Evolutionary conservation across 2,888 invertebrate genomes (phyloP).

Genomic region (Ennomos erosarius): DNA sequence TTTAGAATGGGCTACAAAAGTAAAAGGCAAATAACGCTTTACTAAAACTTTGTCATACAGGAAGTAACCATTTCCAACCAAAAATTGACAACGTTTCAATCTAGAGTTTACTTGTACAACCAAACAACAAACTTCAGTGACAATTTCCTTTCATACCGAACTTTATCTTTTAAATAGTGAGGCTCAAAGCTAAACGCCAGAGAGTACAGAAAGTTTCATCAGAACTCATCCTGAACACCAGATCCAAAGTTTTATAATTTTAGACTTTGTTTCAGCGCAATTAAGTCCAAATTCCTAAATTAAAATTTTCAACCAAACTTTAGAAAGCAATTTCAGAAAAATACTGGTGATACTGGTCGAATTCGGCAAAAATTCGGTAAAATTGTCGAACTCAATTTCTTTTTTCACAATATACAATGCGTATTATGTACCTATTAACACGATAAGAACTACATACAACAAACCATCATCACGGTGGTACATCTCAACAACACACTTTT

Average conservation of each 20-base stretch:
- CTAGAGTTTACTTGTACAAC: slow-evolving; percentile 4
- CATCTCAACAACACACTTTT: no score
- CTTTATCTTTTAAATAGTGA: background rate
- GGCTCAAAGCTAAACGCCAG: slow-evolving; percentile 5
- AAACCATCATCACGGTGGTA: no score
- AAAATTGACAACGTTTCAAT: slow-evolving; percentile 11
- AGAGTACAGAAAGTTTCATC: slow-evolving; percentile 2
- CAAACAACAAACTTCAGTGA: background rate
- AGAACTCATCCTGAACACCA: slow-evolving; percentile 14
- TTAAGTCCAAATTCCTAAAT: slow-evolving; percentile 11
- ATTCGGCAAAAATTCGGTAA: slow-evolving; percentile 36
- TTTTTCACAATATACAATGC: no score
- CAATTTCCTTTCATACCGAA: background rate
- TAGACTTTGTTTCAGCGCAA: slow-evolving; percentile 8
- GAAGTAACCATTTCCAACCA: background rate
- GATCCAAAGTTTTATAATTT: background rate
- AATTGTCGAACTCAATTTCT: slow-evolving; percentile 30
- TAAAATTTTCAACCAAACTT: slow-evolving; percentile 16
- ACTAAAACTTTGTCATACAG: background rate
- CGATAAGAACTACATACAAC: no score
- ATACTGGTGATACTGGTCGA: slow-evolving; percentile 35
- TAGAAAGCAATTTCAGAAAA: slow-evolving; percentile 34
- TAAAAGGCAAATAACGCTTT: no score
- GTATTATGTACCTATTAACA: no score
- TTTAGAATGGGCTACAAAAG: no score